Evolutionary conservation across 2,888 invertebrate species (phyloP), one percentile per base, ranked within the genome.

Genomic region (Mycalesis mineus): DNA sequence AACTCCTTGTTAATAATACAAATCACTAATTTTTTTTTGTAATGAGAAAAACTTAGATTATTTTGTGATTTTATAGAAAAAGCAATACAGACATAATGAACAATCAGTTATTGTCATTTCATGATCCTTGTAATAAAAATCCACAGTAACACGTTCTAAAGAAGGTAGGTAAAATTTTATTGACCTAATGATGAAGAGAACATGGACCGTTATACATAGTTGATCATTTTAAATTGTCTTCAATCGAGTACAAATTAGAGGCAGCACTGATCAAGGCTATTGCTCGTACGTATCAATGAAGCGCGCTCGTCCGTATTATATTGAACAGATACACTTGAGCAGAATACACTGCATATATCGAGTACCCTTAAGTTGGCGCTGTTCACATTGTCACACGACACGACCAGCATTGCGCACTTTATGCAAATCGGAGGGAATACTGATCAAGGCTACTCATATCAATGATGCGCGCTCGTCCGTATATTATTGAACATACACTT

Each of bases 191-290:
- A n/a, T n/a, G n/a, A n/a, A n/a, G n/a, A n/a, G n/a, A n/a, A n/a
- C n/a, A n/a, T n/a, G n/a, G n/a, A n/a, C n/a, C n/a, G n/a, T n/a
- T n/a, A n/a, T 22, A 7, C 9, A 7, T 11, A 33, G 9, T 15
- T 36, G 33, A 4, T 15, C 15, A 48, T 36, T 9, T n/a, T 15
- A 22, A 11, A 48, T 37, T 31, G 37, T 1, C 14, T 31, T 22
- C 29, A 42, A 53, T 42, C 13, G 28, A 13, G 14, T 44, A 53
- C 28, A 28, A 57, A 39, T 57, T 52, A 40, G 39, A 52, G 51
- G 45, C 57, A 57, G 52, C 52, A 52, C 37, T 22, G 22, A 41
- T 57, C 52, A 57, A 57, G 52, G 57, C 33, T 39, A 28, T n/a
- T n/a, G n/a, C n/a, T n/a, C 11, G 3, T n/a, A n/a, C n/a, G n/a